A percentile compares a stretch with the other conserved stretches of the same genome.
These are phyloP conservation scores for Drosophila littoralis DNA, from an alignment of 1,140 invertebrate genomes.

Conservation along the genomic window DNA sequence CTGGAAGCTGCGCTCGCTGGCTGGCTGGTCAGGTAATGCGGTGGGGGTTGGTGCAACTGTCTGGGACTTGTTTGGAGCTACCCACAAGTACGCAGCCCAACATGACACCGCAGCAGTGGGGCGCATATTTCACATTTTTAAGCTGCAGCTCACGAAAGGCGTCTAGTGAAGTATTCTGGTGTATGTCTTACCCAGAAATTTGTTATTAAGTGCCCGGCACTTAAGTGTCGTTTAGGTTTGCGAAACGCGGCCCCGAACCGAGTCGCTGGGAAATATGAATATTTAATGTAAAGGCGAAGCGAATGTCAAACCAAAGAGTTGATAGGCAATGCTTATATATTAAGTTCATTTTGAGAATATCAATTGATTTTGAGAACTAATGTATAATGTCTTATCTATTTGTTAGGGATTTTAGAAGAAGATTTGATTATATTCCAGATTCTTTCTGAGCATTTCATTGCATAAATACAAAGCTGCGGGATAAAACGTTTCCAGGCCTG, in stretches of 20 bases:
- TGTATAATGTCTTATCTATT: not conserved
- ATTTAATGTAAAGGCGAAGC: not conserved
- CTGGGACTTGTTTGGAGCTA: conserved; percentile 1
- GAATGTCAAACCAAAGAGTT: conserved; percentile 19
- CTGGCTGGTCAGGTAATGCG: not conserved
- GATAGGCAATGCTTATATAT: conserved; percentile 18
- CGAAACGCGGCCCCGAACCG: not conserved
- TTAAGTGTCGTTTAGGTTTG: conserved; percentile 46
- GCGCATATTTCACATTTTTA: conserved; percentile 26
- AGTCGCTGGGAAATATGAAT: conserved; percentile 9
- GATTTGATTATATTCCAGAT: too few species aligned
- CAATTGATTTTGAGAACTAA: conserved; percentile 5
- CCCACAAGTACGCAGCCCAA: conserved; percentile 19
- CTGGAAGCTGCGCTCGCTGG: not conserved
- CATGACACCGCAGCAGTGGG: conserved; percentile 34
- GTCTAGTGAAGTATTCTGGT: conserved; percentile 30
- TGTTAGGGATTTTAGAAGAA: too few species aligned
- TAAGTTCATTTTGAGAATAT: conserved; percentile 5
- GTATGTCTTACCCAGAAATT: conserved; percentile 40
- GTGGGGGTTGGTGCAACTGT: not conserved
- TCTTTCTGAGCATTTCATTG: too few species aligned
- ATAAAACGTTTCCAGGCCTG: too few species aligned
- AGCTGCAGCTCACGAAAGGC: conserved; percentile 33
- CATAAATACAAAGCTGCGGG: too few species aligned
- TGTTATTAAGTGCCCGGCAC: conserved; percentile 57